phyloP scores from a whole-genome alignment of 53 echinoderm and acorn worm species.

The Stichopus horrens region DNA sequence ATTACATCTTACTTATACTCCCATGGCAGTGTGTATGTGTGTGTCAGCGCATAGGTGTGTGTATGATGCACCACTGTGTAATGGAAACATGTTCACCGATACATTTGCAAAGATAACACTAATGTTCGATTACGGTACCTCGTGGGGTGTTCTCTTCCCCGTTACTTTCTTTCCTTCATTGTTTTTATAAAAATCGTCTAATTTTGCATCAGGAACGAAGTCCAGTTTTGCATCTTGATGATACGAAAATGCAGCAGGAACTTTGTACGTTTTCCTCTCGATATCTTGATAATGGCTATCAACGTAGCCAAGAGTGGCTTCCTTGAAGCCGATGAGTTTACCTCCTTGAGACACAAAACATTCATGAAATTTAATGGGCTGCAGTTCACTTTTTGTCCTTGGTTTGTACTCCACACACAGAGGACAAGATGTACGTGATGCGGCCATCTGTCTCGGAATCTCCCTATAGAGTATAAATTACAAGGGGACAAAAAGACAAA shows the following conservation, averaged over 20 bases:
- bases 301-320: not conserved
- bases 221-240: conserved; percentile 17
- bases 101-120: not conserved
- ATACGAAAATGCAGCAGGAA: conserved; percentile 16
- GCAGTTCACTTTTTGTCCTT: too few species aligned
- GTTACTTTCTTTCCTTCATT: not conserved
- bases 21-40: too few species aligned
- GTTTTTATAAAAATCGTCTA: not conserved
- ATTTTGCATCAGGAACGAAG: conserved; percentile 1
- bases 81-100: not conserved
- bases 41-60: too few species aligned
- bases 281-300: not conserved
- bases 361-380: too few species aligned
- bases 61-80: not conserved
- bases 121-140: not conserved
- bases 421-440: too few species aligned
- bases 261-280: not conserved
- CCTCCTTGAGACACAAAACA: too few species aligned
- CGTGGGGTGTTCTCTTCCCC: not conserved
- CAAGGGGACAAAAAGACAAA: too few species aligned
- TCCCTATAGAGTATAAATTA: too few species aligned
- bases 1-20: too few species aligned
- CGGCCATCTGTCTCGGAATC: too few species aligned
- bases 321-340: not conserved
- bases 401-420: too few species aligned